These are phyloP conservation scores for Frieseomelitta varia DNA, from an alignment of 1,140 invertebrate genomes.

Conservation along the genomic window DNA sequence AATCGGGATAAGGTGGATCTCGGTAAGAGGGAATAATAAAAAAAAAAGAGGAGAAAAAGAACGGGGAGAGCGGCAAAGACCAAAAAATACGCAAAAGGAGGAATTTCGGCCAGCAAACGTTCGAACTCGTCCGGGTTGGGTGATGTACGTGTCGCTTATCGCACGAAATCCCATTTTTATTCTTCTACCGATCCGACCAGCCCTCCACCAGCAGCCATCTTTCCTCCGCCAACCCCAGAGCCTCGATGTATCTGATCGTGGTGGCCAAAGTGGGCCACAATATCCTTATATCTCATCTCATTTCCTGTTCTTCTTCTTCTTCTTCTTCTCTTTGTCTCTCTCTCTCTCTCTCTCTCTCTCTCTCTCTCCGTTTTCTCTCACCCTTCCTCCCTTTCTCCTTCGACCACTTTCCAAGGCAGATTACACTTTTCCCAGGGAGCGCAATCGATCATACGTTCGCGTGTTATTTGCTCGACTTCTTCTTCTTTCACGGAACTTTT, in stretches of 20 bases:
- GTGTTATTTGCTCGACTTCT: slow-evolving; percentile 24
- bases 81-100: slow-evolving; percentile 21
- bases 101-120: slow-evolving; percentile 26
- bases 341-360: slow-evolving; percentile 34
- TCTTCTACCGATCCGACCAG: slow-evolving; percentile 8
- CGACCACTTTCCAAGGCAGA: not conserved
- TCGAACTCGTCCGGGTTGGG: slow-evolving; percentile 15
- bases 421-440: not conserved
- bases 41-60: slow-evolving; percentile 7
- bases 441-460: not conserved
- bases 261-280: slow-evolving; percentile 49
- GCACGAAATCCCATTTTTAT: slow-evolving; percentile 61
- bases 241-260: slow-evolving; percentile 57
- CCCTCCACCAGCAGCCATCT: slow-evolving; percentile 25
- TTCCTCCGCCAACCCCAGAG: slow-evolving; percentile 24
- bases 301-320: slow-evolving; percentile 42
- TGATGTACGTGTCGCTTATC: slow-evolving; percentile 60
- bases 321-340: not conserved
- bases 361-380: not conserved
- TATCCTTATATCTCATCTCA: slow-evolving; percentile 44
- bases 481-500: not conserved
- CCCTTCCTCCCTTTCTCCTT: not conserved
- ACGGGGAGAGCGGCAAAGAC: slow-evolving; percentile 1
- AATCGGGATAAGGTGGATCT: slow-evolving; percentile 49
- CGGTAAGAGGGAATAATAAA: not conserved